These are phyloP conservation scores for Deilephila porcellus DNA, from an alignment of 2,888 invertebrate genomes.

Conservation along the genomic window DNA sequence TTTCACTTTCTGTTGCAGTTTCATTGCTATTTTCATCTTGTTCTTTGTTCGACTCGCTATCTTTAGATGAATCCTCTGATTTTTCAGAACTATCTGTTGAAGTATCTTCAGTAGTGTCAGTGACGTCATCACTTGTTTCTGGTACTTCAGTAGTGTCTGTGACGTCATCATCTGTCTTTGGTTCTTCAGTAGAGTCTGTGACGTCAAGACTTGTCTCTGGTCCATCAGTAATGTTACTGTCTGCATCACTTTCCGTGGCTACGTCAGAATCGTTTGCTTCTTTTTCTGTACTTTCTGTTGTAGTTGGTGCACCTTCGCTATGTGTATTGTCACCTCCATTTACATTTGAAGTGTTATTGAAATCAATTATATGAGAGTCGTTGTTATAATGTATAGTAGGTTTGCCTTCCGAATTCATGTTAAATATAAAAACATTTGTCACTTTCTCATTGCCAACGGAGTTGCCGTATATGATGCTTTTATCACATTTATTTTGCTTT, in stretches of 20 bases:
- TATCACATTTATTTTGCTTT: not conserved
- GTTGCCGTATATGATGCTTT: not conserved
- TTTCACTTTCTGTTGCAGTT: not conserved
- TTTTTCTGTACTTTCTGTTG: not conserved
- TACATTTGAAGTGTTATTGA: not conserved
- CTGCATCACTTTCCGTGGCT: not conserved
- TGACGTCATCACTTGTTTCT: not conserved
- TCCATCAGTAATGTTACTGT: not conserved
- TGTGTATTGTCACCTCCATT: not conserved
- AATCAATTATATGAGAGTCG: too few species aligned
- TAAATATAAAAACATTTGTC: slow-evolving; percentile 1
- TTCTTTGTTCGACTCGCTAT: not conserved
- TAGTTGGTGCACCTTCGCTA: not conserved
- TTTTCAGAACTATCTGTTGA: not conserved
- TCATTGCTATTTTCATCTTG: not conserved
- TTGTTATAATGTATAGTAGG: not conserved
- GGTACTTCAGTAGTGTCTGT: not conserved
- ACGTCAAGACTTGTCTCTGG: not conserved
- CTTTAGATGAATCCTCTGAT: not conserved
- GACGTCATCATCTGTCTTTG: not conserved
- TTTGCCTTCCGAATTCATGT: not conserved
- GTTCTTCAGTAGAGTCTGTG: not conserved
- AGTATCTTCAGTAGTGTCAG: not conserved
- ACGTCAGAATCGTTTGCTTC: not conserved
- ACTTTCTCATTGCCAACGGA: not conserved